These are phyloP conservation scores for Platichthys flesus DNA, from an alignment of 2,113 vertebrate species.

Conservation along the genomic window DNA sequence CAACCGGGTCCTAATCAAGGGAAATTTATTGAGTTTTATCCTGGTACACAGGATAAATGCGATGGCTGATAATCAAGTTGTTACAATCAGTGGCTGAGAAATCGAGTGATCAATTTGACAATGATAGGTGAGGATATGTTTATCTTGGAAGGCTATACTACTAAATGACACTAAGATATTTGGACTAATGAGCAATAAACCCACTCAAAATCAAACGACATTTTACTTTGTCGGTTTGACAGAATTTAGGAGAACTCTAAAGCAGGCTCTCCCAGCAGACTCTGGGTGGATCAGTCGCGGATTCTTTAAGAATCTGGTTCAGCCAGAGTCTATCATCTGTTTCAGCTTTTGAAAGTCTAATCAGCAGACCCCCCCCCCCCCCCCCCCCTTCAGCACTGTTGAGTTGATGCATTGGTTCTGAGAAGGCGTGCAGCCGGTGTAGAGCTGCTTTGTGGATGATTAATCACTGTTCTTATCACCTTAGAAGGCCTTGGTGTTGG, in stretches of 20 bases:
- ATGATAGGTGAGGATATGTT: neutral
- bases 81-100: neutral
- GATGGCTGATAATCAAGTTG: neutral
- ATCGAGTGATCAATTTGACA: neutral
- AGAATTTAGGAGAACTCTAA: neutral
- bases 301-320: neutral
- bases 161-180: neutral
- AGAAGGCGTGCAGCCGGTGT: neutral
- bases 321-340: neutral
- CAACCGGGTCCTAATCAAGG: neutral
- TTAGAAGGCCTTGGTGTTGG: neutral
- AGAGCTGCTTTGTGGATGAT: neutral
- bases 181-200: neutral
- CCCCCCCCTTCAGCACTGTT: neutral
- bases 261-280: neutral
- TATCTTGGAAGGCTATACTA: neutral
- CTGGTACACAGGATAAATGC: neutral
- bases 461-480: neutral
- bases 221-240: too few relatives aligned
- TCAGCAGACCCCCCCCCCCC: neutral
- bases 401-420: neutral
- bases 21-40: neutral
- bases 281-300: too few relatives aligned
- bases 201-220: too few relatives aligned
- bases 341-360: neutral